Percentiles rank a stretch among this genome's conserved stretches.
Evolutionary conservation across 23 tunicate species (phyloP).

Genomic region (Ciona savignyi): DNA sequence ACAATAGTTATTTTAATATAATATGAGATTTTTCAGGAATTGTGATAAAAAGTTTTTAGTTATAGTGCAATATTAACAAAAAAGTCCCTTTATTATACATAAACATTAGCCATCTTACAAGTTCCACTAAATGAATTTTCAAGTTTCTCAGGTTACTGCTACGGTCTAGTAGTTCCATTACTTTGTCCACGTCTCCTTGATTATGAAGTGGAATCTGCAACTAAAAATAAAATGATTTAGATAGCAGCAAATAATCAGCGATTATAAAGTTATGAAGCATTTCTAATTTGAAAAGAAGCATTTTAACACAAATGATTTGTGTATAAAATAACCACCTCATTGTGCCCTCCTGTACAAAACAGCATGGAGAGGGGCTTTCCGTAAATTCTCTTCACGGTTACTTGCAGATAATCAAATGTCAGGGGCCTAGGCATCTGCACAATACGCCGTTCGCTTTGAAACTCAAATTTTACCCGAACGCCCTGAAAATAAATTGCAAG

Average conservation of each 20-base stretch:
- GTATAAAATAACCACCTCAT: constrained; percentile 32
- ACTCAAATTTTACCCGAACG: constrained; percentile 78
- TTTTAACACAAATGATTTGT: not conserved
- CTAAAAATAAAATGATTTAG: constrained; percentile 18
- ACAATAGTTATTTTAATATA: too few species aligned
- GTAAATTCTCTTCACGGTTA: constrained; percentile 35
- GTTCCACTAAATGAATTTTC: constrained; percentile 39
- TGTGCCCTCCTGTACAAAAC: constrained; percentile 67
- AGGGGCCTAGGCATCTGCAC: constrained; percentile 63
- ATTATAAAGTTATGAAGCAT: too few species aligned
- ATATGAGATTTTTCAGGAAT: too few species aligned
- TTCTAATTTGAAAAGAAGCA: too few species aligned
- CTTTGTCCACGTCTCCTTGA: constrained; percentile 73
- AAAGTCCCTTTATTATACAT: too few species aligned
- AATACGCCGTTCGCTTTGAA: constrained; percentile 53
- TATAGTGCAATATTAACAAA: too few species aligned
- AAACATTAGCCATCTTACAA: too few species aligned
- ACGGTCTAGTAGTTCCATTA: constrained; percentile 54
- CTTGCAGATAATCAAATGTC: constrained; percentile 22
- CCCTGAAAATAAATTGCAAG: too few species aligned
- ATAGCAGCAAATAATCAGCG: too few species aligned
- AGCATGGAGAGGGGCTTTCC: constrained; percentile 45
- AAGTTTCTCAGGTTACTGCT: constrained; percentile 35
- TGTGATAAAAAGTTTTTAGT: too few species aligned
- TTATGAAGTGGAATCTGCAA: constrained; percentile 43